Evolutionary conservation across 37 sponge, comb jelly and placozoan genomes (phyloP), one percentile per base, ranked within the genome.

Genomic region (Eunapius fragilis): DNA sequence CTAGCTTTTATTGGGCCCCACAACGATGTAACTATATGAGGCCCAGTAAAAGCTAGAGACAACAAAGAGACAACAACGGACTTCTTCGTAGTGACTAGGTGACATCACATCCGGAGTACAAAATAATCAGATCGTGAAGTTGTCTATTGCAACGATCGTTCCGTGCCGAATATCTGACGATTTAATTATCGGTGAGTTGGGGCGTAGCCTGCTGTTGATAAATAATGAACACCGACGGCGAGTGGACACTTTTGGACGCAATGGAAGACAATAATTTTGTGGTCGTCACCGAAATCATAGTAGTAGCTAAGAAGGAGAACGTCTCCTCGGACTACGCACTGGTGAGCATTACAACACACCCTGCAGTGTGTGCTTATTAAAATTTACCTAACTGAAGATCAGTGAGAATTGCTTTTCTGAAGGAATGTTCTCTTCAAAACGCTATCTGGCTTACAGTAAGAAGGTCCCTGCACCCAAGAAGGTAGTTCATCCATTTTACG

Each of bases 291-390:
- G 92, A 91, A 58, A 12, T 91, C 19, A 74, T 33, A 30, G 30
- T 91, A 3, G 28, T 91, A 12, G 31, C 79, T 3, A 87, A 91
- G 72, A 91, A 84, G 49, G 88, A 91, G 58, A 87, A 84, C 37
- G 82, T 50, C 0, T 87, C 91, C 11, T 25, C 71, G 58, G 58
- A 58, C 22, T 58, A 58, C 22, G 1, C 22, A 19, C 58, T 58
- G 58, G 58, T 58, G 58, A 58, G 58, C 14, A 58, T 58, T 17
- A 58, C 74, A 33, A 72, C 74, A 6, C 41, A 6, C 41, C 41
- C 19, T 79, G 2, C 2, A 10, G 6, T 34, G 6, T 13, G 32
- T 75, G 27, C 34, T 10, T 26, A 3, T 9, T 41, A 41, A 41
- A 9, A 58, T 19, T 17, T 19, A 45, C 47, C 47, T 58, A 58